These are phyloP conservation scores for Tuberolachnus salignus DNA, from an alignment of 2,888 invertebrate species.

Conservation along the genomic window DNA sequence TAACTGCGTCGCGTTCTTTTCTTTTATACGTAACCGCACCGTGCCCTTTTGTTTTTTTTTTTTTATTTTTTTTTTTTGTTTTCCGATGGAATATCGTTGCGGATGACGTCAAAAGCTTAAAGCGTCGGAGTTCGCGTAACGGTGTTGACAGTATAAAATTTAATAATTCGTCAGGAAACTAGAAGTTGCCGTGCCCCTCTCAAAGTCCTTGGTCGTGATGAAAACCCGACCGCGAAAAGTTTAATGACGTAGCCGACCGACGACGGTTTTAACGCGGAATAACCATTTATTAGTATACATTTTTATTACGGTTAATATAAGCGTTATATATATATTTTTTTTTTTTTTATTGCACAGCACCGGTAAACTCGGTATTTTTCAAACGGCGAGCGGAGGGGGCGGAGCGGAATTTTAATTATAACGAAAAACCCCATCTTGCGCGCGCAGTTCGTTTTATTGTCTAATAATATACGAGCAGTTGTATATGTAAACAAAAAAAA, in stretches of 20 bases:
- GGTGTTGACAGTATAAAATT: constrained; percentile 14
- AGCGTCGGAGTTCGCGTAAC: not conserved
- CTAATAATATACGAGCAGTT: too few species aligned
- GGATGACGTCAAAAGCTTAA: constrained; percentile 20
- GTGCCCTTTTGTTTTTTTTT: not conserved
- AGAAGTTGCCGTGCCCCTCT: not conserved
- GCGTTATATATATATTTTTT: too few species aligned
- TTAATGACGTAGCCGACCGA: not conserved
- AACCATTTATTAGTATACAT: not conserved
- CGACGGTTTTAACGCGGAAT: not conserved
- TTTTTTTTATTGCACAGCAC: not conserved
- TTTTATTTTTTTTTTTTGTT: not conserved
- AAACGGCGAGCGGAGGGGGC: too few species aligned
- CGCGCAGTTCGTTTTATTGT: too few species aligned
- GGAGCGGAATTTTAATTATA: not conserved
- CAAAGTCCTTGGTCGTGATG: not conserved
- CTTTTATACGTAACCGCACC: not conserved
- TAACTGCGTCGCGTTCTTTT: constrained; percentile 7
- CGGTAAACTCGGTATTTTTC: not conserved
- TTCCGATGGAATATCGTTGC: constrained; percentile 1
- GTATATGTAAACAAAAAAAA: too few species aligned
- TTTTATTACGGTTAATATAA: not conserved
- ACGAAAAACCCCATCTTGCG: too few species aligned
- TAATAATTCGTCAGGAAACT: constrained; percentile 21
- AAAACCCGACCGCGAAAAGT: not conserved